Base-by-base conservation (phyloP, 2,113 vertebrate genomes). In the Cephalopholis sonnerati region DNA sequence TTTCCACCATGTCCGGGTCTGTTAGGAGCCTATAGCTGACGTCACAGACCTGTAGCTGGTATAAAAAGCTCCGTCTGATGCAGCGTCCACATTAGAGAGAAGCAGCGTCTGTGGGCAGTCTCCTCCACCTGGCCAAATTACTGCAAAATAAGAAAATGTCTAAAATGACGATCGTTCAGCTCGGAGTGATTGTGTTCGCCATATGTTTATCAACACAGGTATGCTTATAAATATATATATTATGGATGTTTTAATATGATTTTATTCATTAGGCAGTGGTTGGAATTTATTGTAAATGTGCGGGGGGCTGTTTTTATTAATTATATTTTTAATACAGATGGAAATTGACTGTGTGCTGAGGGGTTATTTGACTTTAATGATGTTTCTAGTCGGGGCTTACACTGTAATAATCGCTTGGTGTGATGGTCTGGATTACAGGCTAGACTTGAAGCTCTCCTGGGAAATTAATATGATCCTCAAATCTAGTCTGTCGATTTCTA, bases 161-260 rank as follows among this genome's bases (percentile, higher is more conserved):
- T 64, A 94, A 82, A 89, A 91, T 95, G 89, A 95, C 88, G 70
- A 75, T 86, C 29, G 48, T 77, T 86, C 92, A 91, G 5, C 82
- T 95, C 11, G 93, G 91, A 91, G 83, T 94, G 54, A 44, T 95
- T 75, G 20, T 95, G 54, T 79, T 95, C 69, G 91, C 88, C 41
- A 75, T 94, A 68, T 95, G 92, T 90, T 88, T 95, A 88, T 91
- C 92, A 77, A 82, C 93, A 84, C 93, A 95, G 95, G 95, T 96
- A 95, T 61, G 90, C 9, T 22, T 7, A 58, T 5, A 16, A 4
- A 15, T 36, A 25, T 39, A 54, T 36, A 15, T 50, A 50, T 50
- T 50, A 5, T 50, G 1, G 10, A 46, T 17, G 16, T 15, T 16
- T 48, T 48, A 36, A 36, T 48, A 3, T 46, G 24, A 48, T 69